Evolutionary conservation across 2,797 vertebrate species (phyloP).

Genomic region (Cephalopachus bancanus): DNA sequence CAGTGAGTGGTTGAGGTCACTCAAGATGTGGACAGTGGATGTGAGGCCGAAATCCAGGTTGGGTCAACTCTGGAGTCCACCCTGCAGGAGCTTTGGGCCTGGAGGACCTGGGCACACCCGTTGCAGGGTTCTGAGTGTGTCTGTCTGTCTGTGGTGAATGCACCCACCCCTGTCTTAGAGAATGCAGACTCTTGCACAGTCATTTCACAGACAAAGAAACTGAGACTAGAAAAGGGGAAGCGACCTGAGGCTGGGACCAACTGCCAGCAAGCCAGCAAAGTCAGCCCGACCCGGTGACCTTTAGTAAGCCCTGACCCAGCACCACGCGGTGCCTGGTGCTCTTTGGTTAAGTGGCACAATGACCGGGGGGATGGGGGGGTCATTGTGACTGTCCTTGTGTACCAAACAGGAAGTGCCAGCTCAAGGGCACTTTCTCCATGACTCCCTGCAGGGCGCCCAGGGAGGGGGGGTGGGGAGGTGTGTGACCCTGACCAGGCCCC

Average conservation of each 20-base stretch:
- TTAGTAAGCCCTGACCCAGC: neutral
- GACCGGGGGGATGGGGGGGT: neutral
- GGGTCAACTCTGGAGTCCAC: neutral
- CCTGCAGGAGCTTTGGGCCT: neutral
- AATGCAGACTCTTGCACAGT: neutral
- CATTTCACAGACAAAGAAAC: constrained; percentile 64
- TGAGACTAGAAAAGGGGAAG: constrained; percentile 59
- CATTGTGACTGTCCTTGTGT: neutral
- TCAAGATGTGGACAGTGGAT: neutral
- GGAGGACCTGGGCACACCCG: neutral
- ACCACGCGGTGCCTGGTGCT: neutral
- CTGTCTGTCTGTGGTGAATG: neutral
- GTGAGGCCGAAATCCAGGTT: neutral
- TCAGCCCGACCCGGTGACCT: neutral
- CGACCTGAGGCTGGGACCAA: neutral
- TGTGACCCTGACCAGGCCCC: neutral
- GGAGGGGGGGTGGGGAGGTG: neutral
- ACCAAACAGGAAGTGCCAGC: neutral
- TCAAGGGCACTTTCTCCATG: neutral
- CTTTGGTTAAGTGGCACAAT: neutral
- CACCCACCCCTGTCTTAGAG: neutral
- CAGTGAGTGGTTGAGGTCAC: neutral
- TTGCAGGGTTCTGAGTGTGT: neutral
- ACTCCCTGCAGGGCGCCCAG: neutral
- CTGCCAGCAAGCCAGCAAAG: constrained; percentile 17